Conservation (phyloP, 2,797 vertebrate species). For the Lophotriccus pileatus region DNA sequence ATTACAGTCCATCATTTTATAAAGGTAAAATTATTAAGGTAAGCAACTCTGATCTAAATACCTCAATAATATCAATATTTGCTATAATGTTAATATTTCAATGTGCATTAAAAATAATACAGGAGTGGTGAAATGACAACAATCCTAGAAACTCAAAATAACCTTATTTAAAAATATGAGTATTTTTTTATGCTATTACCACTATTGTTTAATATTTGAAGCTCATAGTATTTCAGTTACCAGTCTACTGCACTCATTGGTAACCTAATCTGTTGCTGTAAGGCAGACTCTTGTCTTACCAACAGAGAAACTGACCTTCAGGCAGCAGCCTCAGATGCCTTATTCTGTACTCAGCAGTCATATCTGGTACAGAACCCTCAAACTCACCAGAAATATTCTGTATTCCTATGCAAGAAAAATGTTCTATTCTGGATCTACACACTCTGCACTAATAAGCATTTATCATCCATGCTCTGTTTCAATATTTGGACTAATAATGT, state of each 20-base stretch:
- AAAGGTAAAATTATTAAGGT: background rate
- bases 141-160: background rate
- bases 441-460: background rate
- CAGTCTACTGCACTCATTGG: background rate
- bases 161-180: background rate
- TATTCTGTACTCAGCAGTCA: background rate
- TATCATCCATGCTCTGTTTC: background rate
- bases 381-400: background rate
- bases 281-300: background rate
- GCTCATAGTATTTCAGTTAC: background rate
- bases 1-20: background rate
- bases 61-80: background rate
- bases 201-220: background rate
- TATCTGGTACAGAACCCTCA: background rate
- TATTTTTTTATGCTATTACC: background rate
- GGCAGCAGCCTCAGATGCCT: background rate
- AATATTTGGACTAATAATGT: background rate
- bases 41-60: background rate
- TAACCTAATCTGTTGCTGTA: background rate
- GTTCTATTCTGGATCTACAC: background rate
- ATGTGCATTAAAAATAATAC: background rate
- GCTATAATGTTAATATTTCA: background rate
- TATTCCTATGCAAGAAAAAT: background rate
- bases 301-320: background rate
- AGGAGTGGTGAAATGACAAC: fast-evolving